Percentiles rank a stretch among this genome's conserved stretches.
These are phyloP conservation scores for Odocoileus hemionus DNA, from an alignment of 2,113 vertebrate species.

Conservation along the genomic window DNA sequence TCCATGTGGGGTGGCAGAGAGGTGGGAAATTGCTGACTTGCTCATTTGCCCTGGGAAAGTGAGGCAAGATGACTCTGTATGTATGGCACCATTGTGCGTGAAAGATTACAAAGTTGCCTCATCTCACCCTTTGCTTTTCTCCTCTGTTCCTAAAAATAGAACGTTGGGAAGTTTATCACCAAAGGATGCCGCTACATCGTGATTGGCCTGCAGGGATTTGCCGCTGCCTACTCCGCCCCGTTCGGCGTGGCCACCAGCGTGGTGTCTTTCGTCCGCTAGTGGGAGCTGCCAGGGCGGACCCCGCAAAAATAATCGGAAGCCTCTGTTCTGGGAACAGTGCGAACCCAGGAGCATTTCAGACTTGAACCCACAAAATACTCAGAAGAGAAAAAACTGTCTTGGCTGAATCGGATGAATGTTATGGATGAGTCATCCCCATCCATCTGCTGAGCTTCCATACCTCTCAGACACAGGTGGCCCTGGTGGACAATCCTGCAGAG, in stretches of 20 bases:
- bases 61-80: not conserved
- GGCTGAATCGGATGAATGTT: not conserved
- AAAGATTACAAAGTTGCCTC: not conserved
- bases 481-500: not conserved
- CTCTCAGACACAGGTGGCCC: not conserved
- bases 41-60: rapidly evolving
- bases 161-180: slow-evolving; percentile 86
- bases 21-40: not conserved
- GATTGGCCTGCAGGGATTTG: slow-evolving; percentile 89
- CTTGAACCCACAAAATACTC: not conserved
- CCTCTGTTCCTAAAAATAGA: slow-evolving; percentile 76
- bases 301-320: rapidly evolving
- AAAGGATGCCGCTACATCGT: slow-evolving; percentile 91
- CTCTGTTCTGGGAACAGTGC: rapidly evolving
- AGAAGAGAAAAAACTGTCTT: not conserved
- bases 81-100: rapidly evolving
- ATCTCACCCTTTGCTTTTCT: not conserved
- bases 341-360: not conserved
- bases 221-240: slow-evolving; percentile 86
- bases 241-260: slow-evolving; percentile 83
- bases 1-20: not conserved
- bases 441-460: not conserved
- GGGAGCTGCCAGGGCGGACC: rapidly evolving
- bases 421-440: not conserved
- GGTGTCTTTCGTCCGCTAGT: slow-evolving; percentile 78